These are phyloP conservation scores for Corbicula japonica DNA, from an alignment of 2,888 invertebrate species.

Conservation along the genomic window DNA sequence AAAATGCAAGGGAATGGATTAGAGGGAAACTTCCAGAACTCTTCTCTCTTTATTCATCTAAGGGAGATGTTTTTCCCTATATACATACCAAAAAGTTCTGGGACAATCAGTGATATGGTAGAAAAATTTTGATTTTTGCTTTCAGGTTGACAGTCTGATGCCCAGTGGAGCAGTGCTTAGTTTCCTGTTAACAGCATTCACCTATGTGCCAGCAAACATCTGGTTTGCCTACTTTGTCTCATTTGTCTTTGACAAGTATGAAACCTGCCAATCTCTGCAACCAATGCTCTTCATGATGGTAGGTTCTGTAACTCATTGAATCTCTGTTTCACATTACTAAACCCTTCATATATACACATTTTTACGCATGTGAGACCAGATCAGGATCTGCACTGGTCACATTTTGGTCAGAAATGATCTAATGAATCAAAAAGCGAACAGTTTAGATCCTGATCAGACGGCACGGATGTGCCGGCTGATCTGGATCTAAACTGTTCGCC, in stretches of 20 bases:
- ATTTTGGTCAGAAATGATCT: too few species aligned
- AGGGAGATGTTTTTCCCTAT: too few species aligned
- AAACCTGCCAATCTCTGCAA: constrained; percentile 92
- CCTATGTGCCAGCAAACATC: constrained; percentile 92
- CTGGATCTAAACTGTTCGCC: too few species aligned
- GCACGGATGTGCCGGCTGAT: too few species aligned
- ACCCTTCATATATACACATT: too few species aligned
- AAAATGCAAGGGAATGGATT: too few species aligned
- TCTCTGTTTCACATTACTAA: not conserved
- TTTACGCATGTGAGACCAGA: too few species aligned
- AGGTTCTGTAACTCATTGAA: constrained; percentile 59
- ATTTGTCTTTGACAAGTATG: constrained; percentile 93
- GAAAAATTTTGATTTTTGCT: constrained; percentile 18
- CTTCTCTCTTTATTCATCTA: too few species aligned
- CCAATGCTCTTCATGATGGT: constrained; percentile 79
- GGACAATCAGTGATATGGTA: not conserved
- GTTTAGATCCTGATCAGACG: too few species aligned
- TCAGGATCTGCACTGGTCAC: too few species aligned
- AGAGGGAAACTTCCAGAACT: too few species aligned
- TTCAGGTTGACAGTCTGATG: constrained; percentile 77
- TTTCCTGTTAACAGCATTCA: constrained; percentile 79
- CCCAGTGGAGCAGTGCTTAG: constrained; percentile 78
- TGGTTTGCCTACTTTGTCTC: constrained; percentile 92
- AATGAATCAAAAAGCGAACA: too few species aligned
- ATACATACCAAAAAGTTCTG: not conserved